Conservation (phyloP, 2,797 vertebrate genomes). For the Coregonus suidteri region DNA sequence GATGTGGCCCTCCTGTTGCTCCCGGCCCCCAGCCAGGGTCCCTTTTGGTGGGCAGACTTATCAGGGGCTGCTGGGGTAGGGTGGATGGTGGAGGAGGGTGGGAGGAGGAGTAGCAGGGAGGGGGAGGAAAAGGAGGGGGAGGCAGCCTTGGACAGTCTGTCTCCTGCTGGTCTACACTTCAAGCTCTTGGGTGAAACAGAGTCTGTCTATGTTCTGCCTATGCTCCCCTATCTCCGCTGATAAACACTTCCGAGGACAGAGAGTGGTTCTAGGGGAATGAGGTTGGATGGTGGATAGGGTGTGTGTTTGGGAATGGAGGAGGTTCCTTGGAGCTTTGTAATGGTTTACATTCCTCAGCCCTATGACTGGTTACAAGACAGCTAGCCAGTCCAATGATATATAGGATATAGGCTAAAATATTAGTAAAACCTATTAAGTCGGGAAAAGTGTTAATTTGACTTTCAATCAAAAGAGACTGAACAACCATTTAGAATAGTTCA, state of each 20-base stretch:
- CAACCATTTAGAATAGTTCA: not conserved
- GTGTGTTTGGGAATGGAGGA: not conserved
- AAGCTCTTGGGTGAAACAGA: not conserved
- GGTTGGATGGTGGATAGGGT: not conserved
- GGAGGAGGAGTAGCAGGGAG: not conserved
- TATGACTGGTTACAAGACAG: not conserved
- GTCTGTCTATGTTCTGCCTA: not conserved
- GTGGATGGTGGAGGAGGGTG: not conserved
- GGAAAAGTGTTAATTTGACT: not conserved
- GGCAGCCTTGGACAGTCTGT: not conserved
- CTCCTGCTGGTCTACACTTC: not conserved
- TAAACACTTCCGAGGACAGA: not conserved
- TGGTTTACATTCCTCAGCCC: not conserved
- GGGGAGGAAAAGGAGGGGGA: not conserved
- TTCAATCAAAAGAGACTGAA: not conserved
- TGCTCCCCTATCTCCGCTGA: not conserved
- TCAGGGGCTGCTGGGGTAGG: not conserved
- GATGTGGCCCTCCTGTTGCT: constrained; percentile 47
- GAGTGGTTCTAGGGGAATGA: not conserved
- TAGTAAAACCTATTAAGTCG: not conserved
- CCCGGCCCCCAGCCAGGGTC: not conserved
- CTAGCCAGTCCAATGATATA: not conserved
- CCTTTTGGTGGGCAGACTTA: not conserved
- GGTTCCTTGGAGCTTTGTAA: not conserved
- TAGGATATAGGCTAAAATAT: not conserved